Conservation (phyloP, 2,888 invertebrate species). For the Cosmia pyralina region DNA sequence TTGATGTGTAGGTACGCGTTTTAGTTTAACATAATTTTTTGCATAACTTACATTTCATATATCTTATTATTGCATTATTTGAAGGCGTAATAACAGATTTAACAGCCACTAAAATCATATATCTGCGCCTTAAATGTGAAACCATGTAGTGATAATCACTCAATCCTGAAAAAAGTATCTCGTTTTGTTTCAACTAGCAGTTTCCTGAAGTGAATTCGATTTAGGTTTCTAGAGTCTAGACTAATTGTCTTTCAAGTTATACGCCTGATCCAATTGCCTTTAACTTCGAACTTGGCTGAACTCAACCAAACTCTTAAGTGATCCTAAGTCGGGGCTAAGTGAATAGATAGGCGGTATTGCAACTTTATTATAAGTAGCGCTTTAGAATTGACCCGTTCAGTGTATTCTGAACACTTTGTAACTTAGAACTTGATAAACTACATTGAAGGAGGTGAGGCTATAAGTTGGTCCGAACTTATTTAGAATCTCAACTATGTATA, state of each 20-base stretch:
- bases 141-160: neutral
- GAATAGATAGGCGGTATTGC: constrained; percentile 35
- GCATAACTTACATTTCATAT: too few species aligned
- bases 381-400: constrained; percentile 27
- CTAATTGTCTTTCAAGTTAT: constrained; percentile 29
- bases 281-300: constrained; percentile 19
- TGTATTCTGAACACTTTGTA: constrained; percentile 14
- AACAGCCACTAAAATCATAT: too few species aligned
- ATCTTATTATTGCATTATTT: too few species aligned
- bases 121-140: neutral
- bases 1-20: too few species aligned
- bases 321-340: constrained; percentile 49
- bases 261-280: constrained; percentile 24
- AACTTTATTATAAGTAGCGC: constrained; percentile 32
- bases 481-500: constrained; percentile 10
- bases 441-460: constrained; percentile 10
- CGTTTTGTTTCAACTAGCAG: neutral
- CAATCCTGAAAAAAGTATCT: neutral
- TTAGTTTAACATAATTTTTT: too few species aligned
- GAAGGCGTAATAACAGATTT: too few species aligned
- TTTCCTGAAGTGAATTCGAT: constrained; percentile 31
- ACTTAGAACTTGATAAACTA: constrained; percentile 25
- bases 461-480: constrained; percentile 18
- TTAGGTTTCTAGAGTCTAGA: constrained; percentile 16
- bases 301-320: constrained; percentile 42